Evolutionary conservation across 2,888 invertebrate species (phyloP).

Genomic region (Allacma fusca): DNA sequence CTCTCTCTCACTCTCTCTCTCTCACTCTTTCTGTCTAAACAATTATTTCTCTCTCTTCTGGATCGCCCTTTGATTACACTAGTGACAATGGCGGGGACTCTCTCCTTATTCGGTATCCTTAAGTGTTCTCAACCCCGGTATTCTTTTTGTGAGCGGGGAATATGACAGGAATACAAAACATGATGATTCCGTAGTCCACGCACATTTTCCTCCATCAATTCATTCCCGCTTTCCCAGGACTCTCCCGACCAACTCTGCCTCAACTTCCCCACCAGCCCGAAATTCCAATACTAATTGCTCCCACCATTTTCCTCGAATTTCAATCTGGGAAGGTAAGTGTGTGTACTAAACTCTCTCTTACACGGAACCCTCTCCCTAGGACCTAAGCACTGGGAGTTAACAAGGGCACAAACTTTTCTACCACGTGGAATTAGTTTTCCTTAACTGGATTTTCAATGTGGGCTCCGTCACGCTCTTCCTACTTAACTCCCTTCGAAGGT

Average conservation of each 20-base stretch:
- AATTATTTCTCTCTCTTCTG: no score
- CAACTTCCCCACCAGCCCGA: neutral
- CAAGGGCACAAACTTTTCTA: neutral
- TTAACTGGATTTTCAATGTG: neutral
- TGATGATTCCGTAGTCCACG: neutral
- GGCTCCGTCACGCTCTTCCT: neutral
- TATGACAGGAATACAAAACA: conserved; percentile 11
- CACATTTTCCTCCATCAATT: neutral
- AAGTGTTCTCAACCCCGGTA: neutral
- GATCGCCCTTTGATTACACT: no score
- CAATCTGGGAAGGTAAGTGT: neutral
- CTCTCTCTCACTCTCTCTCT: no score
- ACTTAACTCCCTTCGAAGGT: no score
- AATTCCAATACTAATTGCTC: conserved; percentile 3
- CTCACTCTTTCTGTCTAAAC: no score
- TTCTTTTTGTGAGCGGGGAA: neutral
- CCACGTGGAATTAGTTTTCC: neutral
- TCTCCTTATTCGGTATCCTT: neutral
- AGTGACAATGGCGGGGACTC: no score
- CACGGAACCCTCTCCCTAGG: no score
- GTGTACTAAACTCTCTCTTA: no score
- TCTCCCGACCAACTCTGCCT: no score
- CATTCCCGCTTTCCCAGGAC: neutral
- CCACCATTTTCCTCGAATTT: neutral
- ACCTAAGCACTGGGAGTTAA: no score